Percentiles rank a stretch among this genome's conserved stretches.
phyloP scores from a whole-genome alignment of 2,888 invertebrate genomes.

The Polymixis lichenea region DNA sequence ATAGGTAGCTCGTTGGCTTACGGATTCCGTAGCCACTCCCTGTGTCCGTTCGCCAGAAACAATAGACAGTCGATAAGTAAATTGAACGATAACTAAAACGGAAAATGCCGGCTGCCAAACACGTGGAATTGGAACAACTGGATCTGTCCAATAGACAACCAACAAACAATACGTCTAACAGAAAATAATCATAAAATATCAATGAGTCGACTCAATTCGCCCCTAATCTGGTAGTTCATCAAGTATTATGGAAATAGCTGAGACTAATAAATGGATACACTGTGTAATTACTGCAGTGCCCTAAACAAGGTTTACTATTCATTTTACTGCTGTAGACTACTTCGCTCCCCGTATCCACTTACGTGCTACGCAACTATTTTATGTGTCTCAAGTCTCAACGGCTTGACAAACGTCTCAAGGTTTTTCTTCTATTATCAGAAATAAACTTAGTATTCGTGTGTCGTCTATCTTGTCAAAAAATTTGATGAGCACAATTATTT shows the following conservation, averaged over 20 bases:
- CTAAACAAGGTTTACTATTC: constrained; percentile 46
- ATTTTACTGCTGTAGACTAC: constrained; percentile 32
- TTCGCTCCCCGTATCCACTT: background rate
- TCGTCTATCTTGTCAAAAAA: constrained; percentile 14
- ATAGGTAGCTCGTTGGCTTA: background rate
- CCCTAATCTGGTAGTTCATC: constrained; percentile 31
- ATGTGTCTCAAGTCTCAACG: constrained; percentile 17
- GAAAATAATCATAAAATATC: constrained; percentile 27
- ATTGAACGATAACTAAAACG: constrained; percentile 22
- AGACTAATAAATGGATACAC: constrained; percentile 31
- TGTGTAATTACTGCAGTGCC: constrained; percentile 44
- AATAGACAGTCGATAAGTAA: constrained; percentile 51
- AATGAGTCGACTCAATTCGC: constrained; percentile 41
- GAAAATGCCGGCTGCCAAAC: constrained; percentile 29
- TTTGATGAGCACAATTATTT: background rate
- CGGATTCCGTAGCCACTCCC: background rate
- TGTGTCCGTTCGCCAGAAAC: constrained; percentile 24
- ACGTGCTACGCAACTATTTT: constrained; percentile 17
- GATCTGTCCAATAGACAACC: constrained; percentile 1
- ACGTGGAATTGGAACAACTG: constrained; percentile 33
- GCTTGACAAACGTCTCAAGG: constrained; percentile 37
- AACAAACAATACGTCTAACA: constrained; percentile 35
- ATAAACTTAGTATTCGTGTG: constrained; percentile 22
- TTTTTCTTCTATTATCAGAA: constrained; percentile 7
- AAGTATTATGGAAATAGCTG: constrained; percentile 38